phyloP scores from a whole-genome alignment of 2,888 invertebrate species.

The Dorcus hopei region DNA sequence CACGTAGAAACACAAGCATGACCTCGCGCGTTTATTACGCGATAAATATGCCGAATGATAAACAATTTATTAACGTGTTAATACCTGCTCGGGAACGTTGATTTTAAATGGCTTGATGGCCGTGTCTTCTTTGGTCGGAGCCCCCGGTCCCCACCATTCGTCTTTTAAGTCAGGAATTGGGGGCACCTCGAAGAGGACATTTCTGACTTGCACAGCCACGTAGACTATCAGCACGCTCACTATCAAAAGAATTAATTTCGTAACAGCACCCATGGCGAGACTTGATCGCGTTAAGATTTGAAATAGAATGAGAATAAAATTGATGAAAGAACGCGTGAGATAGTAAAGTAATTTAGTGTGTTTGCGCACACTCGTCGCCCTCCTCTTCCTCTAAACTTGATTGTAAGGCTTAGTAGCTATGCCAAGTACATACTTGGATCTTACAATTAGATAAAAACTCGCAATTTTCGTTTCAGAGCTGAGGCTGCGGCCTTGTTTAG shows the following conservation, averaged over 20 bases:
- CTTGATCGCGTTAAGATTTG: not conserved
- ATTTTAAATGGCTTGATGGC: conserved; percentile 58
- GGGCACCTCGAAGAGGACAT: conserved; percentile 12
- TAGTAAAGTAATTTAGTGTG: too few relatives aligned
- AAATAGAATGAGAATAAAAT: not conserved
- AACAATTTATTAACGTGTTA: not conserved
- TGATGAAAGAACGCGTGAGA: too few relatives aligned
- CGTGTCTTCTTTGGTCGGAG: conserved; percentile 48
- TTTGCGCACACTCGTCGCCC: too few relatives aligned
- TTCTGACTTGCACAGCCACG: conserved; percentile 13
- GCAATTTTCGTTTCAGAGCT: too few relatives aligned
- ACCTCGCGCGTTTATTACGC: too few relatives aligned
- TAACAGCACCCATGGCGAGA: conserved; percentile 8
- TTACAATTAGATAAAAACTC: too few relatives aligned
- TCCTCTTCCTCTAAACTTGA: too few relatives aligned
- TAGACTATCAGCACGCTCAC: conserved; percentile 9
- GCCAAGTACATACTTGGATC: too few relatives aligned
- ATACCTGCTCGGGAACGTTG: conserved; percentile 57
- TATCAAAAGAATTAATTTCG: conserved; percentile 9
- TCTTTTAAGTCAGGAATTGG: conserved; percentile 33
- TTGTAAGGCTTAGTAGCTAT: too few relatives aligned
- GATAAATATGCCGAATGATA: too few relatives aligned
- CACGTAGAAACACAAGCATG: too few relatives aligned
- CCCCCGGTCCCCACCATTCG: conserved; percentile 59
- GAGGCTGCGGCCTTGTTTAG: too few relatives aligned